Evolutionary conservation across 2,888 invertebrate species (phyloP).

Genomic region (Globia sparganii): DNA sequence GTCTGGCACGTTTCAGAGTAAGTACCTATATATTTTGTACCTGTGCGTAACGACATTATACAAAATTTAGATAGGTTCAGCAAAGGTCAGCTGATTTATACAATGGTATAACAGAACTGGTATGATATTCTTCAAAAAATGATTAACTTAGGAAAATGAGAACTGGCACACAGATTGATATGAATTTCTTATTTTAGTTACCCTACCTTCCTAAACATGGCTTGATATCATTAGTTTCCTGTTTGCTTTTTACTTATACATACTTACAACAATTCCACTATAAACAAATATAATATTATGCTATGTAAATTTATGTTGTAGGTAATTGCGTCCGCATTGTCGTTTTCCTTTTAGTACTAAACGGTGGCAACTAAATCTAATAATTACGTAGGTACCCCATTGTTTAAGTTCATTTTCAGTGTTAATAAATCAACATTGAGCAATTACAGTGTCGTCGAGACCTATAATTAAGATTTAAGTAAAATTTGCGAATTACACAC

Average conservation of each 20-base stretch:
- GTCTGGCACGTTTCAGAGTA: constrained; percentile 97
- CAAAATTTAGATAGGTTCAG: neutral
- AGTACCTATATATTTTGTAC: constrained; percentile 72
- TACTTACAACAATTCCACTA: constrained; percentile 14
- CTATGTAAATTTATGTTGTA: constrained; percentile 42
- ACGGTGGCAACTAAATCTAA: constrained; percentile 31
- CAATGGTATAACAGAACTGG: neutral
- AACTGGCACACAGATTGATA: neutral
- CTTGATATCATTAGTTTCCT: constrained; percentile 14
- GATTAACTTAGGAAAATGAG: neutral
- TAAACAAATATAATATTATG: constrained; percentile 20
- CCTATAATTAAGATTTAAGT: neutral
- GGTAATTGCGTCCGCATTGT: constrained; percentile 16
- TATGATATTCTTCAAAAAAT: neutral
- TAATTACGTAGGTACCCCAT: constrained; percentile 20
- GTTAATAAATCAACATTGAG: constrained; percentile 15
- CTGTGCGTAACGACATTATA: neutral
- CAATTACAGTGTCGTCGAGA: neutral
- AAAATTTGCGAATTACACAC: constrained; percentile 11
- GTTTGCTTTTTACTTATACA: neutral
- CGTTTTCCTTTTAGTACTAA: constrained; percentile 32
- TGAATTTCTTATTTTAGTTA: neutral
- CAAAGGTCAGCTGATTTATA: constrained; percentile 24
- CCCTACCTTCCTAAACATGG: neutral
- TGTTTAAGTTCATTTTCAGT: constrained; percentile 28